Evolutionary conservation across 2,797 vertebrate species (phyloP).

Genomic region (Myripristis jacobus): DNA sequence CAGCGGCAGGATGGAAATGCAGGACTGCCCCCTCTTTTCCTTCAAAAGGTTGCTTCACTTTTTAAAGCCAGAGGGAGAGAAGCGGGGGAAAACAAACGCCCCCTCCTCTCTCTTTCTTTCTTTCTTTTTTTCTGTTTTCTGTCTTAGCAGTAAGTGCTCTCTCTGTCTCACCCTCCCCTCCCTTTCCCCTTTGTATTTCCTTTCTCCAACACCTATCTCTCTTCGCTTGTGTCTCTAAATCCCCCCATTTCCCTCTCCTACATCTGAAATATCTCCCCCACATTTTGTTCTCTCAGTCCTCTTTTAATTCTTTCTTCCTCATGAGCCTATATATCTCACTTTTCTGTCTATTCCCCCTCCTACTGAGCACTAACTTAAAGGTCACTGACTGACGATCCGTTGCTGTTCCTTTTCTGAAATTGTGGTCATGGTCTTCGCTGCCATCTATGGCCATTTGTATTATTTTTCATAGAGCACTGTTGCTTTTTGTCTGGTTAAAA

Average conservation of each 20-base stretch:
- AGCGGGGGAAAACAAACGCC: not conserved
- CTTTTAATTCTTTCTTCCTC: not conserved
- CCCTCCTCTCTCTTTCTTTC: not conserved
- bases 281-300: not conserved
- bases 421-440: not conserved
- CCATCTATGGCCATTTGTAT: conserved; percentile 9
- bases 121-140: not conserved
- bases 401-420: not conserved
- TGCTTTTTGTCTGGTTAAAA: conserved; percentile 6
- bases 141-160: not conserved
- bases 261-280: not conserved
- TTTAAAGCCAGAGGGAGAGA: conserved; percentile 5
- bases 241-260: not conserved
- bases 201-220: not conserved
- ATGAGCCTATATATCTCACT: not conserved
- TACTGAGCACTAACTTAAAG: not conserved
- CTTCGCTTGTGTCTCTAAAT: not conserved
- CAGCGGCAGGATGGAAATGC: not conserved
- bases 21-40: not conserved
- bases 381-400: not conserved
- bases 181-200: not conserved
- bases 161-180: not conserved
- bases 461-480: not conserved
- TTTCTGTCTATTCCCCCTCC: not conserved
- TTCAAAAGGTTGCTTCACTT: not conserved